Evolutionary conservation across 2,888 invertebrate genomes (phyloP).

Genomic region (Pammene fasciana): DNA sequence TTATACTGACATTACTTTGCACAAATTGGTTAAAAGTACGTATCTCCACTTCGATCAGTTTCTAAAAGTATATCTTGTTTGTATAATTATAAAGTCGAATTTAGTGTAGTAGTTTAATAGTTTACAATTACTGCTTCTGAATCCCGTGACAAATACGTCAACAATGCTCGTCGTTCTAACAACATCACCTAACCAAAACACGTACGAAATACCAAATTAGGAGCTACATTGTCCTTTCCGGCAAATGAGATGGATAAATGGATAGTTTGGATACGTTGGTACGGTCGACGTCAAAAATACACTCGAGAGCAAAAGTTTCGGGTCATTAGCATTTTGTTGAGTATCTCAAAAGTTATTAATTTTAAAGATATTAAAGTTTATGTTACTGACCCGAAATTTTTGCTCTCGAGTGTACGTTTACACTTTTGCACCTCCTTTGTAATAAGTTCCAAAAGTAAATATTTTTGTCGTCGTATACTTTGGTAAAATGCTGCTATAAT

Average conservation of each 20-base stretch:
- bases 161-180: constrained; percentile 4
- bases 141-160: constrained; percentile 1
- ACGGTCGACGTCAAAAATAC: too few relatives aligned
- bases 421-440: too few relatives aligned
- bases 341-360: too few relatives aligned
- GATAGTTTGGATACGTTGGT: too few relatives aligned
- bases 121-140: not conserved
- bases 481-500: too few relatives aligned
- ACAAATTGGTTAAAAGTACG: not conserved
- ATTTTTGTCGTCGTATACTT: too few relatives aligned
- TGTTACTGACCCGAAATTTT: too few relatives aligned
- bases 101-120: not conserved
- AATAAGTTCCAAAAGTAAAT: too few relatives aligned
- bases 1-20: not conserved
- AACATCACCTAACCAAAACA: constrained; percentile 12
- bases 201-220: constrained; percentile 21
- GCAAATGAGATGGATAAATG: not conserved
- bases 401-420: too few relatives aligned
- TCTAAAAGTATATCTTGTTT: not conserved
- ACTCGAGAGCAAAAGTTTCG: too few relatives aligned
- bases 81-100: not conserved
- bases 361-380: too few relatives aligned
- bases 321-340: too few relatives aligned
- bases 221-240: not conserved
- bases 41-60: not conserved